Evolutionary conservation across 1,140 invertebrate species (phyloP).

Genomic region (Penaeus chinensis): DNA sequence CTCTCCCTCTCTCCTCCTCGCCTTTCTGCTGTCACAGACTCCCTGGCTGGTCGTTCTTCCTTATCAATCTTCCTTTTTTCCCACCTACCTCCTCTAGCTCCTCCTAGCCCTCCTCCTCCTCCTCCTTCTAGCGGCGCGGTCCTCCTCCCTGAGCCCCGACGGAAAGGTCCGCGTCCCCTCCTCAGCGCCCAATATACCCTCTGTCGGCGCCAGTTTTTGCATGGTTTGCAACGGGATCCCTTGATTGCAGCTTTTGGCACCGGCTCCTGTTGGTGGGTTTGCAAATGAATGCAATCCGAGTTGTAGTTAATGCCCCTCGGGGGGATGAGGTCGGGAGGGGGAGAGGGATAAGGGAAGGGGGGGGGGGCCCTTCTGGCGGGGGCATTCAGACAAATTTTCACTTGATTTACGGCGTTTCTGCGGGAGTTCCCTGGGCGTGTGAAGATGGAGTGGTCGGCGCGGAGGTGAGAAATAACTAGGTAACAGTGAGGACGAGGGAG

Average conservation of each 20-base stretch:
- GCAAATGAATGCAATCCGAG: constrained; percentile 49
- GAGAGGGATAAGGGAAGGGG: too few species aligned
- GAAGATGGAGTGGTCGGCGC: too few species aligned
- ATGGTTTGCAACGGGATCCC: constrained; percentile 40
- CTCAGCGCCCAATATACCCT: constrained; percentile 13
- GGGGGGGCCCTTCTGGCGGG: too few species aligned
- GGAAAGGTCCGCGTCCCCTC: neutral
- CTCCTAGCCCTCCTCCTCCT: neutral
- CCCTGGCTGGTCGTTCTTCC: too few species aligned
- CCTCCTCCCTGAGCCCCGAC: neutral
- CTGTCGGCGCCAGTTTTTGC: constrained; percentile 40
- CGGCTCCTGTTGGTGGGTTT: constrained; percentile 49
- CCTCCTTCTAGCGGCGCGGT: neutral
- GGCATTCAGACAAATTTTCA: too few species aligned
- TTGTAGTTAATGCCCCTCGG: constrained; percentile 31
- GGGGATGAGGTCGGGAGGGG: constrained; percentile 10
- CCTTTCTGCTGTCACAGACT: too few species aligned
- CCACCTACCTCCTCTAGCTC: neutral
- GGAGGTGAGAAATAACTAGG: neutral
- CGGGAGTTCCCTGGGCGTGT: too few species aligned
- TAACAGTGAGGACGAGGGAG: neutral
- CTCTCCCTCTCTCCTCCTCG: neutral
- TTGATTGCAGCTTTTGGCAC: constrained; percentile 47
- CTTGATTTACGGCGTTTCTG: too few species aligned
- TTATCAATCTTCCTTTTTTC: too few species aligned